Evolutionary conservation across 2,888 invertebrate species (phyloP).

Genomic region (Drosophila aldrichi): DNA sequence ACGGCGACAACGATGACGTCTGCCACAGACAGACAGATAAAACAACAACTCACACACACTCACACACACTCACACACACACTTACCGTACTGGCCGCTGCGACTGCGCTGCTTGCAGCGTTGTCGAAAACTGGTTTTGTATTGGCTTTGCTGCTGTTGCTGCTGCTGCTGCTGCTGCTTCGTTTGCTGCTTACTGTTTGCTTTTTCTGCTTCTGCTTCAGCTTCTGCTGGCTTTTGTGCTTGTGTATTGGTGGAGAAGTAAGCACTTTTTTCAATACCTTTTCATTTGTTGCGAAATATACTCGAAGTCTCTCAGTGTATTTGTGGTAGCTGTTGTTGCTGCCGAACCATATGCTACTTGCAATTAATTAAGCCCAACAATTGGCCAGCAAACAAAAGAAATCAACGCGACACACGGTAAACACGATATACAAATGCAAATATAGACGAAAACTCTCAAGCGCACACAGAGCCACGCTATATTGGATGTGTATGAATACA

Average conservation of each 20-base stretch:
- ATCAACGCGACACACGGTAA: constrained; percentile 63
- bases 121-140: constrained; percentile 72
- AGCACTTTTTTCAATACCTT: constrained; percentile 56
- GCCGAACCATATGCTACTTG: constrained; percentile 61
- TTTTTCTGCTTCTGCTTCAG: constrained; percentile 17
- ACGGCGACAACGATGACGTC: constrained; percentile 44
- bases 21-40: constrained; percentile 29
- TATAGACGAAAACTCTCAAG: constrained; percentile 40
- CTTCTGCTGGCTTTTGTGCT: constrained; percentile 24
- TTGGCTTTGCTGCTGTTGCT: constrained; percentile 27
- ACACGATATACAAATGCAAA: constrained; percentile 55
- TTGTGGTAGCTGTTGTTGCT: constrained; percentile 30
- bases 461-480: constrained; percentile 26
- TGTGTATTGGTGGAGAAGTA: constrained; percentile 33
- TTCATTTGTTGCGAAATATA: constrained; percentile 29
- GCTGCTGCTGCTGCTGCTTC: constrained; percentile 29
- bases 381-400: constrained; percentile 74
- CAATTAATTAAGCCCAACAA: constrained; percentile 75
- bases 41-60: constrained; percentile 31
- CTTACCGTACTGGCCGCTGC: constrained; percentile 66
- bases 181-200: constrained; percentile 27
- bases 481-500: neutral
- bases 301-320: constrained; percentile 15
- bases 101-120: constrained; percentile 74
- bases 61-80: constrained; percentile 29